A percentile compares a stretch with the other conserved stretches of the same genome.
Evolutionary conservation across 2,888 invertebrate species (phyloP).

Genomic region (Tuberolachnus salignus): DNA sequence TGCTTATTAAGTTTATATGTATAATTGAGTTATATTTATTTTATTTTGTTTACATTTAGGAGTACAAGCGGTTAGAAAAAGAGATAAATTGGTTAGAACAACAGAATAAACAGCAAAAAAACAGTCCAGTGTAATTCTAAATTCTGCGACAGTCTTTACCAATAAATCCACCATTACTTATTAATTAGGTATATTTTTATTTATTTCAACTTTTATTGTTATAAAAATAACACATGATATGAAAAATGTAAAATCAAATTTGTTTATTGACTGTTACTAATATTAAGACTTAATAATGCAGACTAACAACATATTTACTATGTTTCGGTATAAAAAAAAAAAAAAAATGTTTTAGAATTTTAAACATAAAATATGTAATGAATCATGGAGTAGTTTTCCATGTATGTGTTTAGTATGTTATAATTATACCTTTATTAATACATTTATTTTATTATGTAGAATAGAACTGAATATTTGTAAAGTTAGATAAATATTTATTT

Average conservation of each 20-base stretch:
- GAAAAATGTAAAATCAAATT: neutral
- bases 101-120: neutral
- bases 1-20: neutral
- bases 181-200: neutral
- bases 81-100: slow-evolving; percentile 33
- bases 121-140: neutral
- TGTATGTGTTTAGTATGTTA: too few relatives aligned
- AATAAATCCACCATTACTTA: slow-evolving; percentile 21
- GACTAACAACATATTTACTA: neutral
- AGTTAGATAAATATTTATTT: neutral
- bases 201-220: neutral
- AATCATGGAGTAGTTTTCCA: too few relatives aligned
- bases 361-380: neutral
- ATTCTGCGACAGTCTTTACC: slow-evolving; percentile 7
- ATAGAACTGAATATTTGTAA: neutral
- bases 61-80: slow-evolving; percentile 37
- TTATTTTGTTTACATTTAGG: slow-evolving; percentile 20
- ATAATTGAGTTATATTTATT: neutral
- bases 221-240: neutral
- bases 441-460: too few relatives aligned
- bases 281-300: slow-evolving; percentile 4
- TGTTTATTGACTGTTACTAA: neutral
- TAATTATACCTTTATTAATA: too few relatives aligned
- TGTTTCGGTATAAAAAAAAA: neutral
- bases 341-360: slow-evolving; percentile 8